Evolutionary conservation across 2,113 vertebrate genomes (phyloP).

Genomic region (cat (Felis catus)): DNA sequence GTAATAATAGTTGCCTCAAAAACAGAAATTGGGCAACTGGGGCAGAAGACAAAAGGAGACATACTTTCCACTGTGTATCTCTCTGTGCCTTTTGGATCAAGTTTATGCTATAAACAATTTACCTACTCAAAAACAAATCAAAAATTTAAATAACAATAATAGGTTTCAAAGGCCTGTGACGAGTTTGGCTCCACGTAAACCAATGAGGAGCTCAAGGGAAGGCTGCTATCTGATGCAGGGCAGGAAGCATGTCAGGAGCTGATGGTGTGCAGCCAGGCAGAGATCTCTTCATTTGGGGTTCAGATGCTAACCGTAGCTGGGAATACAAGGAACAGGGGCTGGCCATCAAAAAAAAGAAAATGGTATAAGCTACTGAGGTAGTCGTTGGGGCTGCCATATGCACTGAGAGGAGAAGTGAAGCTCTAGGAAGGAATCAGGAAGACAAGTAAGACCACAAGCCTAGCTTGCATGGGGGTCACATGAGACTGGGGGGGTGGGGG

Average conservation of each 20-base stretch:
- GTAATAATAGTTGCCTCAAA: neutral
- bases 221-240: no score
- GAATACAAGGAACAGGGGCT: neutral
- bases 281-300: neutral
- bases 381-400: accelerated
- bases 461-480: neutral
- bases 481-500: accelerated
- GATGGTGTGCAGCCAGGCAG: accelerated
- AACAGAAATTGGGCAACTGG: neutral
- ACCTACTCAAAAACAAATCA: neutral
- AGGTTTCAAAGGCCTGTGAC: neutral
- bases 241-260: no score
- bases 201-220: neutral
- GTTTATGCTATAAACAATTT: neutral
- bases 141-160: neutral
- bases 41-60: neutral
- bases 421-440: neutral
- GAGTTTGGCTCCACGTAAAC: neutral
- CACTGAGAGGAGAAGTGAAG: neutral
- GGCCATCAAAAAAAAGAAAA: neutral
- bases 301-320: neutral
- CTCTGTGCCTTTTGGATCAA: neutral
- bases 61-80: neutral
- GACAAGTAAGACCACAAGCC: neutral
- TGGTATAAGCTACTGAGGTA: neutral